These are phyloP conservation scores for Drosophila repleta DNA, from an alignment of 1,140 invertebrate species.

Conservation along the genomic window DNA sequence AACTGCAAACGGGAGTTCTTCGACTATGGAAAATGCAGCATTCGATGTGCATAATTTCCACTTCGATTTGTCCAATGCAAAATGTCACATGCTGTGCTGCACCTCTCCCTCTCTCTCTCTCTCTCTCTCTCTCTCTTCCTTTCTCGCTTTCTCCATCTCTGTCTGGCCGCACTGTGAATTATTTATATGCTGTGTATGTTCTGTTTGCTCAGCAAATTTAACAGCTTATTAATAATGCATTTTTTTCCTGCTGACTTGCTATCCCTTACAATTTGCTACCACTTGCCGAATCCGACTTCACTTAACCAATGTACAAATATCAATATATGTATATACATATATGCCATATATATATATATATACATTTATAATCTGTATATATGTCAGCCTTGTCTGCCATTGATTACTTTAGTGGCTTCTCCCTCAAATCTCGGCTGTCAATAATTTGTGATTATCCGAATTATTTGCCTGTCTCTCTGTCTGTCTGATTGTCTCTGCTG, in stretches of 20 bases:
- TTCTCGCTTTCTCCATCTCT: neutral
- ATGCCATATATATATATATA: neutral
- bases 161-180: constrained; percentile 50
- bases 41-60: constrained; percentile 77
- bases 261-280: constrained; percentile 43
- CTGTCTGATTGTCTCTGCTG: constrained; percentile 23
- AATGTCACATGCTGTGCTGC: constrained; percentile 34
- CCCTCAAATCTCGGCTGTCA: constrained; percentile 56
- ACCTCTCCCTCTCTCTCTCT: neutral
- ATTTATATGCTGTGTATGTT: constrained; percentile 71
- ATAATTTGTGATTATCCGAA: constrained; percentile 60
- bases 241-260: constrained; percentile 70
- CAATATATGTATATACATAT: neutral
- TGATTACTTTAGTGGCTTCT: constrained; percentile 38
- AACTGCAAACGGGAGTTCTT: constrained; percentile 27
- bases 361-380: neutral
- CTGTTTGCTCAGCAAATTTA: constrained; percentile 81
- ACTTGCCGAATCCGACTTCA: neutral
- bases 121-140: neutral
- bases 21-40: constrained; percentile 23
- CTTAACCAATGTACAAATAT: neutral
- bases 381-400: constrained; percentile 43
- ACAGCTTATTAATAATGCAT: constrained; percentile 82
- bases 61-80: constrained; percentile 66
- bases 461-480: constrained; percentile 21